Base-by-base conservation (phyloP, 2,113 vertebrate species). In the Holacanthus passer region DNA sequence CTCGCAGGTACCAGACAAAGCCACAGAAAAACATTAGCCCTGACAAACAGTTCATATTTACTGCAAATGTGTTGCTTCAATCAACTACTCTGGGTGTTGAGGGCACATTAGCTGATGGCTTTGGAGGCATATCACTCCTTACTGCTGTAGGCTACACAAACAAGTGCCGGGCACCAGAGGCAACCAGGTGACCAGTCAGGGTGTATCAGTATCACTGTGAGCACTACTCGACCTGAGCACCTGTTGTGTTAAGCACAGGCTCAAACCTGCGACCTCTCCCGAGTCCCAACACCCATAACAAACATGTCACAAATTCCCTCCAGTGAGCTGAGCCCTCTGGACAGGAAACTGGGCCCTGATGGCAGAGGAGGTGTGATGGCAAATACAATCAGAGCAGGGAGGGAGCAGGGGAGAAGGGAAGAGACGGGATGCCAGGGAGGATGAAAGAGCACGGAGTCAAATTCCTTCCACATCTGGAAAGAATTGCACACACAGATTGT, bases 401-500 rank as follows among this genome's bases (percentile, higher is more conserved):
- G 3, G 3, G 35, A 7, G 35, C 35, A 37, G 35, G 35, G 8
- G 35, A 37, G 35, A 37, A 37, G 35, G 35, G 35, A 37, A 37
- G 35, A 37, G 8, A 37, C 35, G 35, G 5, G 35, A 37, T 37
- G 73, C 37, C 76, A 73, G 63, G 50, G 79, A 79, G 84, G 59
- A 87, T 81, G 60, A 69, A 73, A 43, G 29, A 55, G 31, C 5
- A 8, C 2, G n/a, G 64, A 85, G 56, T 39, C 24, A 39, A 48
- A 76, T 87, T 91, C 77, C 48, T 17, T 5, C 58, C 45, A 85
- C 72, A 86, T 91, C 83, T 88, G 78, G 72, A 88, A 81, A 71
- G 48, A 76, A 82, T 81, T 60, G 48, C 43, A 82, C 74, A 64
- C 65, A 62, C 27, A 32, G 29, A 48, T 58, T 48, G 79, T 27